Evolutionary conservation across 2,888 invertebrate species (phyloP).

Genomic region (Cinara cedri): DNA sequence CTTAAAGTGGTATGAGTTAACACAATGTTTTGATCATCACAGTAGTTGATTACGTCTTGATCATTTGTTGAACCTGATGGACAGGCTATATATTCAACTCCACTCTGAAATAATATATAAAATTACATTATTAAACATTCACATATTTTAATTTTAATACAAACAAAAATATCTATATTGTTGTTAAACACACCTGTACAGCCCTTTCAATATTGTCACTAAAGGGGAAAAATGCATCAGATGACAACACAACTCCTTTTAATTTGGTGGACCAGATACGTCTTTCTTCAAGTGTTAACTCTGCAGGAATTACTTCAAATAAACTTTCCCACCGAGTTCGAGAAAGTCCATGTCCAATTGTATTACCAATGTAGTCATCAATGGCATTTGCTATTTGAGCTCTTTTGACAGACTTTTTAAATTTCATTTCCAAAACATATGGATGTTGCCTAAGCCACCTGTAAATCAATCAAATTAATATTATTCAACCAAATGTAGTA

Average conservation of each 20-base stretch:
- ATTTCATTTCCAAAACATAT: conserved; percentile 79
- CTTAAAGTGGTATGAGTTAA: conserved; percentile 88
- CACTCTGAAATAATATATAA: conserved; percentile 73
- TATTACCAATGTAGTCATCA: conserved; percentile 65
- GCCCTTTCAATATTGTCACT: conserved; percentile 96
- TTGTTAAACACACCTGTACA: conserved; percentile 70
- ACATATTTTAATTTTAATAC: not conserved
- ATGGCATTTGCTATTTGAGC: conserved; percentile 94
- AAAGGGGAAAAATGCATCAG: conserved; percentile 99
- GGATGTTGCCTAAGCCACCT: conserved; percentile 95
- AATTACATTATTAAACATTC: conserved; percentile 58
- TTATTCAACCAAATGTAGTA: not conserved
- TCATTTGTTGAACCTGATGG: conserved; percentile 96
- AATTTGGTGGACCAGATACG: conserved; percentile 74
- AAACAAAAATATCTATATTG: not conserved
- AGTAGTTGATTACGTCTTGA: conserved; percentile 84
- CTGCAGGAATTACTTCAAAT: conserved; percentile 76
- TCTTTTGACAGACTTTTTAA: conserved; percentile 83
- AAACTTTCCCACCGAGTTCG: conserved; percentile 70
- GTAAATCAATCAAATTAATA: conserved; percentile 54
- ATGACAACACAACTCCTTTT: conserved; percentile 82
- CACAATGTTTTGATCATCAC: conserved; percentile 87
- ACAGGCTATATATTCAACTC: conserved; percentile 90
- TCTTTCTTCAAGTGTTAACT: conserved; percentile 73
- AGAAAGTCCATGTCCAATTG: conserved; percentile 45